Base-by-base conservation (phyloP, 2,888 invertebrate species). In the Leptinotarsa tumamoca region DNA sequence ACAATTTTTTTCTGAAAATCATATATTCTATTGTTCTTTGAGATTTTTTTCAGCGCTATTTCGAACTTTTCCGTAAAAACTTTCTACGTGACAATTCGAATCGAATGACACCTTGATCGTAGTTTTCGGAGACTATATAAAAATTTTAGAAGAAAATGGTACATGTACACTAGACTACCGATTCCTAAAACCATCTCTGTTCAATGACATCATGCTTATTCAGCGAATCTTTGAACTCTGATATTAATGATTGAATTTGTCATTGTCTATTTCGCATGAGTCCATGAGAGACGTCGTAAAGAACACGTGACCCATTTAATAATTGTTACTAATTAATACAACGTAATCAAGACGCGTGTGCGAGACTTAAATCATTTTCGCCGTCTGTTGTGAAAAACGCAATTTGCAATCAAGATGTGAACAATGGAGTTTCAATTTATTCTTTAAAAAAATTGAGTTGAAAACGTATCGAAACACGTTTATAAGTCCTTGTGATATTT, bases 291-390 rank as follows among this genome's bases (percentile, higher is more conserved):
- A n/a, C 33, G 33, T 13, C 63, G 17, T 63, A 4, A 27, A 63
- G 33, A 10, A 63, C 63, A 63, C 63, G 63, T 63, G 63, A 33
- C 63, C 63, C 33, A 63, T 33, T 63, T 63, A n/a, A 27, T 63
- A 63, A 63, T 63, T 18, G 21, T 58, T 63, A 33, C 63, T 63
- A 33, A 63, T 63, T 63, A 63, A 17, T 33, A 27, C 63, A 33
- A 33, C 33, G 63, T 63, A 63, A 63, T 33, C 63, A 33, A 10
- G 27, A 33, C 27, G 33, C 18, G 63, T 63, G 63, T 27, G n/a
- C 17, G 27, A 63, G 27, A 63, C 23, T 33, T 63, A 7, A 63
- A 33, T 63, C 5, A 15, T 15, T 33, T 63, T n/a, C 13, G 17
- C 33, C 1, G 63, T 17, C 33, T 63, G 17, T 15, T 63, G 33